These are phyloP conservation scores for Euura saliciscinereae DNA, from an alignment of 1,140 invertebrate species.

Conservation along the genomic window DNA sequence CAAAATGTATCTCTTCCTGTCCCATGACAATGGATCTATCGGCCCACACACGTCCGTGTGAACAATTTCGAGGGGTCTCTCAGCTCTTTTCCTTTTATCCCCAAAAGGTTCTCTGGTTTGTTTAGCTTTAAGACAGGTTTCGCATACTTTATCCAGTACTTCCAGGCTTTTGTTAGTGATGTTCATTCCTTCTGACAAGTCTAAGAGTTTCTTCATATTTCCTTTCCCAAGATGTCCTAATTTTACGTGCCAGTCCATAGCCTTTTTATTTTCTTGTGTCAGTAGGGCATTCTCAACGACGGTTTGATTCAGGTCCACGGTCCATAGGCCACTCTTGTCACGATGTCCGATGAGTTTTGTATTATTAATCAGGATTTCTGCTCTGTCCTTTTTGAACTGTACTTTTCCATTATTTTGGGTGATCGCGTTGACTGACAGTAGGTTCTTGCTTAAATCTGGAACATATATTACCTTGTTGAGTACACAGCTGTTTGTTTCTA, in stretches of 20 bases:
- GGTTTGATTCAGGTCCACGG: background rate
- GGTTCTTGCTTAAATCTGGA: conserved; percentile 5
- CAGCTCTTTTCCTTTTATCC: background rate
- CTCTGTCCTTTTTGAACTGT: background rate
- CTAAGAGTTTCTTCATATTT: background rate
- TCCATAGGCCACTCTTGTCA: background rate
- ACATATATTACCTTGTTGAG: conserved; percentile 13
- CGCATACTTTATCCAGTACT: background rate
- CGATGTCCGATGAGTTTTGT: background rate
- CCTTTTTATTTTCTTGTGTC: background rate
- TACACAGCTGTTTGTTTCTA: conserved; percentile 9
- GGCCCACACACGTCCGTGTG: conserved; percentile 40
- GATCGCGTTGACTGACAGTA: conserved; percentile 8
- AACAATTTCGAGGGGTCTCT: background rate
- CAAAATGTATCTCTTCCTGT: conserved; percentile 40
- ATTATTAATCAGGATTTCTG: background rate
- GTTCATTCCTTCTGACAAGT: background rate
- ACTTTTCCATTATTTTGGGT: background rate
- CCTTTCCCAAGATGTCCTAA: background rate
- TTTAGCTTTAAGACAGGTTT: background rate
- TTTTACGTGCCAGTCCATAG: background rate
- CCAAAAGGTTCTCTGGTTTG: background rate
- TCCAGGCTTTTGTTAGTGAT: background rate
- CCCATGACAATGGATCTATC: conserved; percentile 31
- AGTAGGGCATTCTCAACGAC: background rate